Evolutionary conservation across 1,140 invertebrate species (phyloP).

Genomic region (Cataglyphis hispanica): DNA sequence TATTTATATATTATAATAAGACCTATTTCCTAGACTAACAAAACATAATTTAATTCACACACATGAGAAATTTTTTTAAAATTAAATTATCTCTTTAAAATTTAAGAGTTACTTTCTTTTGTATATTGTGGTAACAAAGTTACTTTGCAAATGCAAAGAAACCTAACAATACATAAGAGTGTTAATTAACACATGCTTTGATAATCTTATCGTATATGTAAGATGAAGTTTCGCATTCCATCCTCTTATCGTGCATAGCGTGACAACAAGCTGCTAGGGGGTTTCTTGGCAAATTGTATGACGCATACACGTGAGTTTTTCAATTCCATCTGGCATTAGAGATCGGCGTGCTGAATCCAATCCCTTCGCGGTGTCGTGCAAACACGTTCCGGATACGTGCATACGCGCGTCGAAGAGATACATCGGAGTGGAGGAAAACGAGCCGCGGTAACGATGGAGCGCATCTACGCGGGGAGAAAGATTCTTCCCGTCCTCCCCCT

Average conservation of each 20-base stretch:
- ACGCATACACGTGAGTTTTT: conserved; percentile 54
- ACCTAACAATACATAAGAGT: neutral
- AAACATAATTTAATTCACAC: neutral
- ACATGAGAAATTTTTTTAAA: neutral
- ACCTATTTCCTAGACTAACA: neutral
- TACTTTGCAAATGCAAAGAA: neutral
- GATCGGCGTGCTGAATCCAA: conserved; percentile 68
- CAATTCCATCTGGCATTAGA: conserved; percentile 67
- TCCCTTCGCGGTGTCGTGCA: conserved; percentile 62
- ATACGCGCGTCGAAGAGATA: conserved; percentile 51
- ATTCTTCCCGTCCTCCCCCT: conserved; percentile 39
- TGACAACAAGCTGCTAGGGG: neutral
- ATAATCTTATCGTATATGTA: neutral
- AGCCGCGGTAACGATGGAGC: neutral
- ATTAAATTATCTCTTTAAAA: neutral
- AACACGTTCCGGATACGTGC: conserved; percentile 69
- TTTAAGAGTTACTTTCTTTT: neutral
- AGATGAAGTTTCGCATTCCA: neutral
- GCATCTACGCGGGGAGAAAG: conserved; percentile 45
- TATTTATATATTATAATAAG: neutral
- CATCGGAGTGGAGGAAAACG: conserved; percentile 23
- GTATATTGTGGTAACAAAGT: neutral
- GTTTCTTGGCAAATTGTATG: neutral
- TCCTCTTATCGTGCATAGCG: conserved; percentile 2
- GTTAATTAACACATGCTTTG: neutral